Evolutionary conservation across 2,113 vertebrate species (phyloP), one percentile per base, ranked within the genome.

Genomic region (Anarhynchus alexandrinus): DNA sequence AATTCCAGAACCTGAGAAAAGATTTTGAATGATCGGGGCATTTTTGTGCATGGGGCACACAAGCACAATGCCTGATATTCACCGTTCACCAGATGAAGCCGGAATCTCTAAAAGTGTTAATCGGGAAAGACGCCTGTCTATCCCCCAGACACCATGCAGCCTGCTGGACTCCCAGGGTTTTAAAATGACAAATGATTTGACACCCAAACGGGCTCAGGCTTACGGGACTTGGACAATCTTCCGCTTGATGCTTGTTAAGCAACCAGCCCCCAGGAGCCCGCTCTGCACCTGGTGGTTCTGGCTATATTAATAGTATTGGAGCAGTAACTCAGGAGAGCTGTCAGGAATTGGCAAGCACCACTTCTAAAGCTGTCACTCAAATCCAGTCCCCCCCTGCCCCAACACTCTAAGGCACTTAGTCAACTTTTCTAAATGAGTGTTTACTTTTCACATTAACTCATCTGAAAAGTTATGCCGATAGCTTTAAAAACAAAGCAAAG

Each of bases 391-490:
- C 22, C 15, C 10, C 15, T 6, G 1, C 3, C 19, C 15, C 49
- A 61, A 36, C 49, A 23, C 49, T 12, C 21, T 3, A 20, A 58
- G 32, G n/a, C 66, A 73, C 81, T 88, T 42, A 83, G 81, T 77
- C 40, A 5, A 2, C 59, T 66, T 92, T 92, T 77, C 59, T 83
- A 73, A 90, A 71, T 21, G 3, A 90, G 10, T 55, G 22, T 59
- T 96, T 96, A 81, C 42, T 90, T 96, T 94, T 83, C 85, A 67
- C 64, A 74, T 59, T 58, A 86, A 59, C n/a, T 93, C 19, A 66
- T 27, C 73, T 65, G 79, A 83, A 66, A 86, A 90, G 15, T 83
- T 81, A 42, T 36, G 51, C 21, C 91, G 67, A 65, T 80, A 77
- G 49, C 15, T 95, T 95, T 9, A 65, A 80, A 94, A 95, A 79